Base-by-base conservation (phyloP, 1,140 invertebrate genomes). In the Cylas formicarius region DNA sequence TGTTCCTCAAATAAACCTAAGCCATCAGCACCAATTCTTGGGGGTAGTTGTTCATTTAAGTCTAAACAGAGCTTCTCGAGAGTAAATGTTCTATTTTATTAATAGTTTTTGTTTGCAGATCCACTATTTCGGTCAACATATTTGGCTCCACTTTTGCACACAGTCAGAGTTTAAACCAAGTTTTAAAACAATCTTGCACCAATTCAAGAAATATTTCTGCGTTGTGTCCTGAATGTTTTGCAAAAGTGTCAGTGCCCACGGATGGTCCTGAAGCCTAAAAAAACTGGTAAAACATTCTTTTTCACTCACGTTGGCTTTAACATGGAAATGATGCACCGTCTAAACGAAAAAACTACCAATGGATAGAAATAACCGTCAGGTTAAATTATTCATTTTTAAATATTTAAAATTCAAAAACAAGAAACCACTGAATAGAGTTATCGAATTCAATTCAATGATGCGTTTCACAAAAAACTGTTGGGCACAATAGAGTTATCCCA, bases 1-100 rank as follows among this genome's bases (percentile, higher is more conserved):
- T 50, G 27, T 43, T 43, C 33, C 35, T 53, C 41, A 40, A 37
- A 47, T 3, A 53, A 27, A 22, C 43, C 14, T 2, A 44, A 18
- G 17, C 29, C 26, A 9, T 50, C 20, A n/a, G 14, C 23, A 11
- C 40, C 47, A 23, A 53, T 37, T 14, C 43, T 44, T 14, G 6
- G 3, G 0, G 47, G 47, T 16, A 50, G 45, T 18, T 36, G 22
- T 10, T 41, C 8, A 26, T 41, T 16, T 13, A 47, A n/a, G 11
- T 40, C 37, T 6, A 21, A 18, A 24, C 45, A 47, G 10, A 41
- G 10, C 9, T 29, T 40, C 11, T 31, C 22, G 6, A 53, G 3
- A 48, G 39, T 3, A 50, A 21, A 2, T 34, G 9, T 34, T 53
- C 13, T 13, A 50, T 33, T 16, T 27, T 47, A 6, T 42, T 24